Conservation (phyloP, 2,888 invertebrate genomes). For the Noctuana brunneofusca region DNA sequence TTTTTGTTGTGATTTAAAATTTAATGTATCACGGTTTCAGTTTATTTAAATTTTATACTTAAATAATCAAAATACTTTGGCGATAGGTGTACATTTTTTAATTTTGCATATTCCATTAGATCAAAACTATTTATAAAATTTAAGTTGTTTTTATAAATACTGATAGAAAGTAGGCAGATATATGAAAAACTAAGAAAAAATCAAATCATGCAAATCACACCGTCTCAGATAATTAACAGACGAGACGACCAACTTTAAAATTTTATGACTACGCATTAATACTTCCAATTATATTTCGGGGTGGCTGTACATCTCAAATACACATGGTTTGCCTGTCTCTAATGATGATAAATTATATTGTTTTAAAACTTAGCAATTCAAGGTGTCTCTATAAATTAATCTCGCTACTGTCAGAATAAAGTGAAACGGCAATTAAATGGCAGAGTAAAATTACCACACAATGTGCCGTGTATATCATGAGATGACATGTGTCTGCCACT, state of each 20-base stretch:
- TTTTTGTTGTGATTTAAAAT: neutral
- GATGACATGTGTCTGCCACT: slow-evolving; percentile 68
- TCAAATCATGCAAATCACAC: neutral
- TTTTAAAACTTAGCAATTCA: slow-evolving; percentile 67
- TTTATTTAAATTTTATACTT: too few relatives aligned
- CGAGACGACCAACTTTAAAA: slow-evolving; percentile 3
- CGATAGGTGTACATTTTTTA: too few relatives aligned
- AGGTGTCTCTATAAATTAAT: slow-evolving; percentile 79
- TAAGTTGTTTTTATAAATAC: too few relatives aligned
- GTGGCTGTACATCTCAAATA: slow-evolving; percentile 43
- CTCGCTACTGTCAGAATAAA: slow-evolving; percentile 69
- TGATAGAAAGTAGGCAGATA: too few relatives aligned
- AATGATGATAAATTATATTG: slow-evolving; percentile 71
- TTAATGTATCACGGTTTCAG: too few relatives aligned
- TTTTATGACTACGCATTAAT: slow-evolving; percentile 15
- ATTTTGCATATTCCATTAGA: too few relatives aligned
- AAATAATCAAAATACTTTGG: too few relatives aligned
- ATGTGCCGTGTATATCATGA: slow-evolving; percentile 76
- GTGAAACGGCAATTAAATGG: slow-evolving; percentile 77
- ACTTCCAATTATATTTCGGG: slow-evolving; percentile 26
- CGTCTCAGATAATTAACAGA: neutral
- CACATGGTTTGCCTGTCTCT: slow-evolving; percentile 57
- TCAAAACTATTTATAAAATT: too few relatives aligned
- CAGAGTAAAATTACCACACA: slow-evolving; percentile 77
- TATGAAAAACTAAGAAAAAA: neutral